Base-by-base conservation (phyloP, 1,140 invertebrate species). In the Lucilia cuprina region DNA sequence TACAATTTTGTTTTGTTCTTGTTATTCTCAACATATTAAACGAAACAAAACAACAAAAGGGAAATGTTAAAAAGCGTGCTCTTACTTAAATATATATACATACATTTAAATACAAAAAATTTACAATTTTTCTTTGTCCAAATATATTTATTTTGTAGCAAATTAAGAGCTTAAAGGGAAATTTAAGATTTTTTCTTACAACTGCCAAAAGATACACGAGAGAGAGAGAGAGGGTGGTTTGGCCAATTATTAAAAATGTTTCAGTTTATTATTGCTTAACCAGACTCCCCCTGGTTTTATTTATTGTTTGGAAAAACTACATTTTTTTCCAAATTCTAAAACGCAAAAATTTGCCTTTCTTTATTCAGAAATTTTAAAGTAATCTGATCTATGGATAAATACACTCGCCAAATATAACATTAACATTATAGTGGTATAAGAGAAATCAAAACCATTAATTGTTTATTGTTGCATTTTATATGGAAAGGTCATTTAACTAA, bases 401-500 rank as follows among this genome's bases (percentile, higher is more conserved):
- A 8, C 50, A 55, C 13, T 1, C 17, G 1, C 17, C 4, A 55
- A 55, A 41, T 8, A 41, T 8, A 41, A 55, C 13, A 55, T 55
- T 55, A 17, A 55, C 7, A 12, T 41, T 17, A 55, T 55, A 55
- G 50, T 55, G 50, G 50, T 55, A 12, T 8, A 10, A 41, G 41
- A 55, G 12, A 55, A 55, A 55, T 55, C 13, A n/a, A 55, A 55
- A 55, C 17, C n/a, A 70, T 19, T 70, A 19, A 70, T 70, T 19
- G 19, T 70, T 70, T 70, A 21, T 70, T 70, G n/a, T 70, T 19
- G 3, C 65, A 70, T 19, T 70, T 70, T 25, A 70, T 19, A 70
- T n/a, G 10, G 10, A 70, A 70, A 70, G 65, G 65, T 70, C 65
- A 70, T 19, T 70, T 70, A 70, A 70, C n/a, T 70, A 70, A 70